Evolutionary conservation across 53 echinoderm and acorn worm genomes (phyloP), one percentile per base, ranked within the genome.

Genomic region (Henricia sp.): DNA sequence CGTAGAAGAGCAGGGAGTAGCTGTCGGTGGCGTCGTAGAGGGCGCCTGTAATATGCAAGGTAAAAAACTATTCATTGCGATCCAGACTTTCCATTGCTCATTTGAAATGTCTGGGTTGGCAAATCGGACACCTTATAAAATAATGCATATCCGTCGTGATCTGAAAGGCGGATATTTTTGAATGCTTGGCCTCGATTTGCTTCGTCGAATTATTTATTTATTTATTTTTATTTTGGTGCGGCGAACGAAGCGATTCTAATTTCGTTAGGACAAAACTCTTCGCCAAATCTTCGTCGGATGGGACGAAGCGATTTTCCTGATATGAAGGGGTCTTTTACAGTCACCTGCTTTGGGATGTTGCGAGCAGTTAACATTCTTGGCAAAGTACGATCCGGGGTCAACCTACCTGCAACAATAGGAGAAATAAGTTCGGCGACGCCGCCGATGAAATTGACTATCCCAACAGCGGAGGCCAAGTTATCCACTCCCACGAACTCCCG

Each of bases 1-100:
- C 3, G 17, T 29, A 48, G 71, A 71, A 71, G 9, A 71, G 19
- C 46, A 51, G 1, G 5, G 71, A 71, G 42, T 40, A 71, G 32
- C 71, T 71, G 19, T 41, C 71, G n/a, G 26, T 71, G 43, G 50
- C 19, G 46, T 70, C 71, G 71, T 71, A 71, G 25, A 71, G 50
- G 71, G 71, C 44, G 13, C 71, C 51, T 50, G 34, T 63, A 33
- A 27, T 33, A 33, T 2, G 34, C 30, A 63, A 33, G 1, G 35
- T 1, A 1, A 70, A 44, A 12, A 26, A 27, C 13, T 27, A 30
- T 2, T 38, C 1, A 32, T 30, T 16, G 27, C 50, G 1, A 70
- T n/a, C 6, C 69, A 70, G 13, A 9, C 19, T 16, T 27, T 6
- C 37, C 13, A 43, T 14, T 42, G 43, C 13, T 6, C 19, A 38